phyloP scores from a whole-genome alignment of 2,888 invertebrate species.

The Gari tellinella region DNA sequence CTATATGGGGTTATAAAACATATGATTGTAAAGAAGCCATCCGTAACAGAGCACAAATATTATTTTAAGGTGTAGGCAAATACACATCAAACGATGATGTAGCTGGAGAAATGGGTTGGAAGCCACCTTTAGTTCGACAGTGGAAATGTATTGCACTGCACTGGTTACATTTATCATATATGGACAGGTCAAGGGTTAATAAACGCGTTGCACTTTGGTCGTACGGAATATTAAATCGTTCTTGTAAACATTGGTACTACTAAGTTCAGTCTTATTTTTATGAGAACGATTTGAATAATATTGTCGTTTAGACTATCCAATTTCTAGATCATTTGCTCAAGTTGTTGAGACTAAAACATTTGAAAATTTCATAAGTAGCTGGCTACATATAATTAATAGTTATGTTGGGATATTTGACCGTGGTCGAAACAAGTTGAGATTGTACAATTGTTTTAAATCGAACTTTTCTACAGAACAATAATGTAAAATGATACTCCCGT shows the following conservation, averaged over 20 bases:
- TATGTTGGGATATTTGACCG: not conserved
- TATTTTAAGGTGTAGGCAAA: conserved; percentile 10
- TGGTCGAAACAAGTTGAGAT: conserved; percentile 2
- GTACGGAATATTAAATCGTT: not conserved
- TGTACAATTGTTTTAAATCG: not conserved
- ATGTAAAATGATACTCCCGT: not conserved
- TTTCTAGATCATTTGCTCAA: no score
- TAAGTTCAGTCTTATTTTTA: no score
- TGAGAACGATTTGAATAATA: no score
- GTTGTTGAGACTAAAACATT: no score
- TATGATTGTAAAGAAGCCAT: not conserved
- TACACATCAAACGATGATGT: conserved; percentile 3
- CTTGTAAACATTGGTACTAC: not conserved
- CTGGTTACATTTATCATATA: not conserved
- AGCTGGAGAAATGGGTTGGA: conserved; percentile 9
- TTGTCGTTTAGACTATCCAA: no score
- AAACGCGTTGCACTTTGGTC: conserved; percentile 1
- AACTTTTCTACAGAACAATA: not conserved
- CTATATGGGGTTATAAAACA: conserved; percentile 6
- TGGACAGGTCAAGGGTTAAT: not conserved
- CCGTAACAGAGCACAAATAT: conserved; percentile 2
- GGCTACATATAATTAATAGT: no score
- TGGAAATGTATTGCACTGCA: no score
- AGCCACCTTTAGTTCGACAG: not conserved
- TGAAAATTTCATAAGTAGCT: no score